These are phyloP conservation scores for Diplosoma virens DNA, from an alignment of 23 tunicate species.

Conservation along the genomic window DNA sequence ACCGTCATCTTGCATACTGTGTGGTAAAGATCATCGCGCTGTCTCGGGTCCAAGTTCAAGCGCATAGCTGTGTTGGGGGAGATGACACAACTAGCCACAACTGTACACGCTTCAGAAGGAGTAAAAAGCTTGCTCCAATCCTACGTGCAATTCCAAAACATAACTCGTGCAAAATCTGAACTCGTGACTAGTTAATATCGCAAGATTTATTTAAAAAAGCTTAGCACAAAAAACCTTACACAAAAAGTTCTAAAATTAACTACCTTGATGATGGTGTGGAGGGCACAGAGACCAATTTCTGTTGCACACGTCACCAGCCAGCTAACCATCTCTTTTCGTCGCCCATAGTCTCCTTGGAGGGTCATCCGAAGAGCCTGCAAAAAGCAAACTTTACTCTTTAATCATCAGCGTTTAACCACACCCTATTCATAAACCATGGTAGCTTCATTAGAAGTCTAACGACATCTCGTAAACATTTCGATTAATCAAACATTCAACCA, in stretches of 20 bases:
- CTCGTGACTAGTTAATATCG: no score
- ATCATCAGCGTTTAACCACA: no score
- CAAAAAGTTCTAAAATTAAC: no score
- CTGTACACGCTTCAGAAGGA: constrained; percentile 71
- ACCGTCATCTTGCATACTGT: constrained; percentile 74
- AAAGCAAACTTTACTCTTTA: no score
- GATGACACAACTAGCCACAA: constrained; percentile 65
- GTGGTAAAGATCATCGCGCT: constrained; percentile 60
- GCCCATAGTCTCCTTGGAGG: constrained; percentile 46
- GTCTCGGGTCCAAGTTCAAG: constrained; percentile 55
- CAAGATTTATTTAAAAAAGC: no score
- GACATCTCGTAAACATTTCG: no score
- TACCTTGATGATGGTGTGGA: constrained; percentile 69
- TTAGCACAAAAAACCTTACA: no score
- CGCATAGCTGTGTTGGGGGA: constrained; percentile 79
- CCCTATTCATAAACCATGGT: no score
- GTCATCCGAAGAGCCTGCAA: constrained; percentile 70
- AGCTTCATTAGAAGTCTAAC: no score
- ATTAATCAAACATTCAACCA: no score
- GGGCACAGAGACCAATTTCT: constrained; percentile 69
- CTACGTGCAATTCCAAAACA: constrained; percentile 17
- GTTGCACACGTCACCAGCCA: constrained; percentile 88
- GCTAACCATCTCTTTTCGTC: constrained; percentile 76
- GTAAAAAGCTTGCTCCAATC: constrained; percentile 68
- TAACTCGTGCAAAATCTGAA: no score